Conservation (phyloP, 2,797 vertebrate genomes). For the Acanthiza pusilla region DNA sequence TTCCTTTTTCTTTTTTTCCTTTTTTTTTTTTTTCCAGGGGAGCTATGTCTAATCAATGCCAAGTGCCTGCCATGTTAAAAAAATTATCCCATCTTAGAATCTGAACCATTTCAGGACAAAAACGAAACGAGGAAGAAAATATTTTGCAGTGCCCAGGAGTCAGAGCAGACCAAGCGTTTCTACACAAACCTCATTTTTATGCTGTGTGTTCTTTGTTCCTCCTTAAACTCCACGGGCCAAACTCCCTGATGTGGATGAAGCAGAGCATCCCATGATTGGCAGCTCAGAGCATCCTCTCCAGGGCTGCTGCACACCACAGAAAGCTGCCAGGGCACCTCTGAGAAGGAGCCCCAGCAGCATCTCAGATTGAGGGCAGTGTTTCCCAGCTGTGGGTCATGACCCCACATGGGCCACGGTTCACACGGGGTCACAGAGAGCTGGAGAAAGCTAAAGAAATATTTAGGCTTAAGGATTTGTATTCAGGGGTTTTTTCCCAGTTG, state of each 20-base stretch:
- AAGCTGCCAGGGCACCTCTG: not conserved
- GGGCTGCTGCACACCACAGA: not conserved
- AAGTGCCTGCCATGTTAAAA: not conserved
- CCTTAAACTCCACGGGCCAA: not conserved
- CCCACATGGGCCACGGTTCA: not conserved
- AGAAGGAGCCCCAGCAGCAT: not conserved
- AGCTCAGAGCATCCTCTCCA: not conserved
- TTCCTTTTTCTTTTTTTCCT: not conserved
- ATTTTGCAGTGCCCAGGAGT: not conserved
- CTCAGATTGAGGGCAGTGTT: constrained; percentile 9
- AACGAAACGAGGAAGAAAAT: not conserved
- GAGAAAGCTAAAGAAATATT: constrained; percentile 33
- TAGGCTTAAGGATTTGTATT: constrained; percentile 20
- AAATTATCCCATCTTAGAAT: not conserved
- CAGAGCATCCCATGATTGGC: not conserved
- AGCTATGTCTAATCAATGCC: not conserved
- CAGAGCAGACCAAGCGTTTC: not conserved
- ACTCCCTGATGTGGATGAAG: not conserved
- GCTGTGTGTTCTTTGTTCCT: not conserved
- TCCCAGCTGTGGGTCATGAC: not conserved
- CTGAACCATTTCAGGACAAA: not conserved
- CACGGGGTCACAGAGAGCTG: not conserved
- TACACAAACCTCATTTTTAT: constrained; percentile 2
- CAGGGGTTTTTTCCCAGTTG: not conserved
- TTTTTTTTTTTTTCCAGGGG: not conserved